Evolutionary conservation across 2,888 invertebrate species (phyloP).

Genomic region (Esperia sulphurella): DNA sequence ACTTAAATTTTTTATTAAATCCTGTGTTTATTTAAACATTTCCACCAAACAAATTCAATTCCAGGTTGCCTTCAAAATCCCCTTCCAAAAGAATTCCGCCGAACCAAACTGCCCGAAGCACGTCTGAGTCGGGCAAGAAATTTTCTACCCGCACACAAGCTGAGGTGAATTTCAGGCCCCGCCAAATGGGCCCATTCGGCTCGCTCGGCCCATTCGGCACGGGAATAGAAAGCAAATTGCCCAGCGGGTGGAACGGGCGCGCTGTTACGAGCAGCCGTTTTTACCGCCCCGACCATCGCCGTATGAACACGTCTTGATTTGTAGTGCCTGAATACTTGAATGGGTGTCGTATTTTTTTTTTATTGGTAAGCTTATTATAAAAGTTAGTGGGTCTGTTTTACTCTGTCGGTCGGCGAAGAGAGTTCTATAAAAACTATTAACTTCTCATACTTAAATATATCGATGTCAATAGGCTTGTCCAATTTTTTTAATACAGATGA

Average conservation of each 20-base stretch:
- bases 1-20: no score
- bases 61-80: slow-evolving; percentile 1
- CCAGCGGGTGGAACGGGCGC: slow-evolving; percentile 14
- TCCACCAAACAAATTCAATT: neutral
- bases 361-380: no score
- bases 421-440: no score
- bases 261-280: neutral
- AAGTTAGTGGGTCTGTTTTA: no score
- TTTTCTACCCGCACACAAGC: slow-evolving; percentile 1
- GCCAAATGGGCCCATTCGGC: slow-evolving; percentile 31
- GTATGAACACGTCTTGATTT: neutral
- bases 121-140: neutral
- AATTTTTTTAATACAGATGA: no score
- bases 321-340: no score
- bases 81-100: slow-evolving; percentile 9
- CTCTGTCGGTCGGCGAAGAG: no score
- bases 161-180: slow-evolving; percentile 33
- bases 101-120: neutral
- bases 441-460: no score
- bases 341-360: no score
- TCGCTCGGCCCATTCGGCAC: slow-evolving; percentile 19
- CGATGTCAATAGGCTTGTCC: no score
- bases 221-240: slow-evolving; percentile 34
- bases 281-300: neutral
- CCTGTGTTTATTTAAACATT: no score